These are phyloP conservation scores for Alauda arvensis DNA, from an alignment of 2,797 vertebrate genomes.

Conservation along the genomic window DNA sequence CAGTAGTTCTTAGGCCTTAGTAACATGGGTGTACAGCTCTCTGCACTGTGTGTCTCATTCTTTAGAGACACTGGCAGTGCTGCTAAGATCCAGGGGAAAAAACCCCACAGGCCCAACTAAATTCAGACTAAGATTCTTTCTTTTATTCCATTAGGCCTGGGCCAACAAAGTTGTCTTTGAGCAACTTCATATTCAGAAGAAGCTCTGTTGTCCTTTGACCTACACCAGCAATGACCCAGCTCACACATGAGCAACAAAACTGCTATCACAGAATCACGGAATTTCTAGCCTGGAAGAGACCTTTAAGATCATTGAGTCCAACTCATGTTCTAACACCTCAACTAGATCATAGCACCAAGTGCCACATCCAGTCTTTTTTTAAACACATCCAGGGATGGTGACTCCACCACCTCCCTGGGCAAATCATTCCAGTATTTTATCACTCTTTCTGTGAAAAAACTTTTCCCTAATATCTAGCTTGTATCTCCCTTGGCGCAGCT, in stretches of 20 bases:
- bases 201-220: background rate
- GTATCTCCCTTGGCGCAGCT: no score
- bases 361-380: no score
- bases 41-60: accelerated
- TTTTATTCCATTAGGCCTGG: background rate
- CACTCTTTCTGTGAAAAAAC: no score
- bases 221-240: background rate
- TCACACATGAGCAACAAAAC: background rate
- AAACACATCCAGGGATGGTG: no score
- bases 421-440: no score
- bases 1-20: background rate
- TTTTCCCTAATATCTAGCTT: no score
- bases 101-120: background rate
- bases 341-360: no score
- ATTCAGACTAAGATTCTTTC: background rate
- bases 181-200: background rate
- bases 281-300: no score
- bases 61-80: background rate
- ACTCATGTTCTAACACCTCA: no score
- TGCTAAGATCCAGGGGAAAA: background rate
- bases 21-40: background rate
- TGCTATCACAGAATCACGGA: background rate
- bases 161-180: background rate
- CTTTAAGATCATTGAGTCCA: no score
- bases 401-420: no score